Evolutionary conservation across 2,888 invertebrate genomes (phyloP).

Genomic region (Exephanes ischioxanthus): DNA sequence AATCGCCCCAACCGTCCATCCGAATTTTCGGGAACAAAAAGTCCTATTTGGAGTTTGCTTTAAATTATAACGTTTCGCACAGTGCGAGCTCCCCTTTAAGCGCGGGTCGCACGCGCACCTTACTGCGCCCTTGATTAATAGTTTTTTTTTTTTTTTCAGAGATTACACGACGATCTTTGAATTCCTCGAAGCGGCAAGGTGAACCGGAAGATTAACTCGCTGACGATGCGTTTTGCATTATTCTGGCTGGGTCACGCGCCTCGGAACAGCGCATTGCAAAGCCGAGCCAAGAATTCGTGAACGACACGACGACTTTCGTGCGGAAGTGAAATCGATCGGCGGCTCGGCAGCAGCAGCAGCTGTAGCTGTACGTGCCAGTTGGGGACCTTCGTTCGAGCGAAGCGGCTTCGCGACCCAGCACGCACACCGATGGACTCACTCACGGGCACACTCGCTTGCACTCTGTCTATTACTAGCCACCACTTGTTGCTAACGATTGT

Average conservation of each 20-base stretch:
- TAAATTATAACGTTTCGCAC: too few relatives aligned
- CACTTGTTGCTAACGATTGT: slow-evolving; percentile 58
- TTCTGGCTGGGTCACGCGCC: not conserved
- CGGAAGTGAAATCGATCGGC: not conserved
- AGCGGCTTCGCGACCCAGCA: not conserved
- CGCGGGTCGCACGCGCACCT: not conserved
- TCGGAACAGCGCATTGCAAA: not conserved
- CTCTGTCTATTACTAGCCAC: slow-evolving; percentile 22
- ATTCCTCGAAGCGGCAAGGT: not conserved
- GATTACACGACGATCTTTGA: not conserved
- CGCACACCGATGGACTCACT: slow-evolving; percentile 9
- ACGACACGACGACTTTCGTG: not conserved
- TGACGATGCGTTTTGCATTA: not conserved
- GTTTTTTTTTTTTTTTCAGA: not conserved
- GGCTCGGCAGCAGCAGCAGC: too few relatives aligned
- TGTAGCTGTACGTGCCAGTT: too few relatives aligned
- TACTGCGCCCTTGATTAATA: not conserved
- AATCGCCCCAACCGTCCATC: too few relatives aligned
- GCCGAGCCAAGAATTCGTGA: not conserved
- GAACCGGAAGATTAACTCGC: not conserved
- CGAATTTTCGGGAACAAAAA: too few relatives aligned
- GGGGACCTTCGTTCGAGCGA: too few relatives aligned
- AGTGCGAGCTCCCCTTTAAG: too few relatives aligned
- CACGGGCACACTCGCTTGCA: not conserved
- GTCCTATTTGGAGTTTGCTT: too few relatives aligned